Evolutionary conservation across 2,797 vertebrate genomes (phyloP).

Genomic region (Xenops minutus): DNA sequence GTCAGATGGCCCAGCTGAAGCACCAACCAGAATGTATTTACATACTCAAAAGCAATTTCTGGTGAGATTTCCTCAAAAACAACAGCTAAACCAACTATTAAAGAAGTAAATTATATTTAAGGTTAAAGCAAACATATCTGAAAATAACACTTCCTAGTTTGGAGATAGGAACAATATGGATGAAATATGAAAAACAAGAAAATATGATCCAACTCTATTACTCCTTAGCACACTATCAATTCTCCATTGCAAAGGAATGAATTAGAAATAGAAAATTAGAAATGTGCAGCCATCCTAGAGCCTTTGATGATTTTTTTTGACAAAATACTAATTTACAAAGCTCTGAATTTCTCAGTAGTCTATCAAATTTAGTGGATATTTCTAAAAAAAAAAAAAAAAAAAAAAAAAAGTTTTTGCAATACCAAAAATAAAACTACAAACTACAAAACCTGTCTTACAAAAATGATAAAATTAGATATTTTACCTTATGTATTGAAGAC

Average conservation of each 20-base stretch:
- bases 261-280: background rate
- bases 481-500: background rate
- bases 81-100: slow-evolving; percentile 13
- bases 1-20: slow-evolving; percentile 33
- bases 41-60: slow-evolving; percentile 1
- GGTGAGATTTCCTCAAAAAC: slow-evolving; percentile 24
- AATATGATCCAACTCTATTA: background rate
- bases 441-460: background rate
- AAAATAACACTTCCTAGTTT: background rate
- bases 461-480: background rate
- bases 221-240: background rate
- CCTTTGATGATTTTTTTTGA: background rate
- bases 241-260: background rate
- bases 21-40: background rate
- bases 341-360: background rate
- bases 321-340: background rate
- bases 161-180: background rate
- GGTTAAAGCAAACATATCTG: background rate
- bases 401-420: background rate
- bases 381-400: background rate
- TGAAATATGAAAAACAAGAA: background rate
- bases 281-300: background rate
- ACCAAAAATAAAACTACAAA: background rate
- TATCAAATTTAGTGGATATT: background rate
- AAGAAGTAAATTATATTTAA: background rate